Conservation (phyloP, 2,797 vertebrate genomes). For the Syncerus caffer region DNA sequence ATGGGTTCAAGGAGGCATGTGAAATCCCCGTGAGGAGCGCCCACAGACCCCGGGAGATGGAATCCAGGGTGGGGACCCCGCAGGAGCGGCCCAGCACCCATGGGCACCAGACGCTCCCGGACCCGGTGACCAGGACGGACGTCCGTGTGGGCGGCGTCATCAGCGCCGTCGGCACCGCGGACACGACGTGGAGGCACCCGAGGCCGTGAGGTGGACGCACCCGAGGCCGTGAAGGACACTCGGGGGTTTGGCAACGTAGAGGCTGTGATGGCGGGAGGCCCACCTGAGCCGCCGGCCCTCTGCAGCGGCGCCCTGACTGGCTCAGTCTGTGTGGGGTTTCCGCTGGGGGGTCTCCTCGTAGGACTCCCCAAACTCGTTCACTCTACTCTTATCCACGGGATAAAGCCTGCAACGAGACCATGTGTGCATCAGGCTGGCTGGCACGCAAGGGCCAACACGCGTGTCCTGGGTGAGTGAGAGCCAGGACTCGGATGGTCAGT, state of each 20-base stretch:
- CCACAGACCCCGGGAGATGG: neutral
- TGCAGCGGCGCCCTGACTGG: neutral
- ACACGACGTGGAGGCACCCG: neutral
- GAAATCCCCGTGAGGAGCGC: neutral
- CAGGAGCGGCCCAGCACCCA: neutral
- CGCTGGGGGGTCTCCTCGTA: slow-evolving; percentile 89
- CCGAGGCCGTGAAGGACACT: slow-evolving; percentile 60
- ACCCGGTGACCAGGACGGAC: neutral
- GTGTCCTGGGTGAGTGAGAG: neutral
- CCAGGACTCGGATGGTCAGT: accelerated
- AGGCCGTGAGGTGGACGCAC: slow-evolving; percentile 37
- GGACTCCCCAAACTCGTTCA: slow-evolving; percentile 90
- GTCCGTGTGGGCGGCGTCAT: neutral
- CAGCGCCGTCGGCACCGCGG: slow-evolving; percentile 28
- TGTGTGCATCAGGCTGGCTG: neutral
- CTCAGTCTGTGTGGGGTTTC: slow-evolving; percentile 87
- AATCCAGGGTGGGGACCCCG: neutral
- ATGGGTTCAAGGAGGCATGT: neutral
- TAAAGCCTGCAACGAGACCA: slow-evolving; percentile 85
- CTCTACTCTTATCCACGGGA: slow-evolving; percentile 90
- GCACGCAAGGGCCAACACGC: neutral
- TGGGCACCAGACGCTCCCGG: neutral
- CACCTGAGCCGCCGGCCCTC: slow-evolving; percentile 64
- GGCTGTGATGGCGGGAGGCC: slow-evolving; percentile 69
- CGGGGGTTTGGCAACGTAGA: slow-evolving; percentile 85